Base-by-base conservation (phyloP, 2,888 invertebrate genomes). In the Standfussiana lucernea region DNA sequence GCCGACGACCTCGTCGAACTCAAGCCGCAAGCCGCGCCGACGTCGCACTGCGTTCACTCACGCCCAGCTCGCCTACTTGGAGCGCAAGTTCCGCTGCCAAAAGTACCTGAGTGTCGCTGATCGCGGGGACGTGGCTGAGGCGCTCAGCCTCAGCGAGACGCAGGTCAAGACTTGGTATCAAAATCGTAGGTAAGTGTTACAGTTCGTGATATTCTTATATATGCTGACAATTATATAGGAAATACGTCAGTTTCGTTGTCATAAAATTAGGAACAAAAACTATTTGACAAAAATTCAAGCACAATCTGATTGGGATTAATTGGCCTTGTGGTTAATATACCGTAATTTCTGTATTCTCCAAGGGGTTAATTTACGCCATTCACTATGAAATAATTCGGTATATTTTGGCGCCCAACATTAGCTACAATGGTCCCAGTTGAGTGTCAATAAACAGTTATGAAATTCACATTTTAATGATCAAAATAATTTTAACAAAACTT, bases 81-180 rank as follows among this genome's bases (percentile, higher is more conserved):
- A 99, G 95, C 97, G 99, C 88, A 99, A 99, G 95, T 99, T 99
- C 94, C 97, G 99, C 15, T 98, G 99, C 90, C 99, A 99, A 95
- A 99, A 99, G 95, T 99, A 99, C 95, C 96, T 99, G 80, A 99
- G 99, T 81, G 99, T 99, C 13, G 99, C 99, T 0, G 99, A 99
- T 92, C 97, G 99, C 59, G 99, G 99, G 76, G 99, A 99, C 93
- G 99, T 99, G 0, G 99, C 99, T 0, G 99, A 99, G 90, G 98
- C 98, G 0, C 97, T 99, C 40, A 98, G 98, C 90, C 97, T 99
- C 42, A 98, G 99, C 53, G 99, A 99, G 95, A 99, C 99, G 0
- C 99, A 99, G 93, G 99, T 99, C 72, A 99, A 99, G 96, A 99
- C 99, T 2, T 99, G 99, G 99, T 99, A 98, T 90, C 98, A 99